phyloP scores from a whole-genome alignment of 2,113 vertebrate genomes.

The Cyprinodon variegatus region DNA sequence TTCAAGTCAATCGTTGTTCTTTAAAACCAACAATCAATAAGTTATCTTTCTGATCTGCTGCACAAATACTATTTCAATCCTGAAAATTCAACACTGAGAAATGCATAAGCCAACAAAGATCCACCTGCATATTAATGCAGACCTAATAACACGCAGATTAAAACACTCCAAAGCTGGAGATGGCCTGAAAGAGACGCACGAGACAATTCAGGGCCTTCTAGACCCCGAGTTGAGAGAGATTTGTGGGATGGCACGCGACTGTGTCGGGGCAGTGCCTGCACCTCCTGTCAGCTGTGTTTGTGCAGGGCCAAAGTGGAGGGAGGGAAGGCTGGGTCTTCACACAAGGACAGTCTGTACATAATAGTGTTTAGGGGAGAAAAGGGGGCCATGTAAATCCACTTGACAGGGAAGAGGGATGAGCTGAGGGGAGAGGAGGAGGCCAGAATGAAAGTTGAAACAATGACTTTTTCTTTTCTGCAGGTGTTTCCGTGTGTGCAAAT shows the following conservation, averaged over 20 bases:
- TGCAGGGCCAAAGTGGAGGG: constrained; percentile 51
- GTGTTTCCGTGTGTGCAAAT: constrained; percentile 56
- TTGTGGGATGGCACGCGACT: constrained; percentile 76
- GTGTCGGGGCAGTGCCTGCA: constrained; percentile 63
- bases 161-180: constrained; percentile 33
- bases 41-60: neutral
- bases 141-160: constrained; percentile 16
- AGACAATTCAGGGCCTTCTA: constrained; percentile 52
- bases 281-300: constrained; percentile 82
- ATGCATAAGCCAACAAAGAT: neutral
- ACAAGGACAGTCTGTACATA: constrained; percentile 42
- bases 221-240: constrained; percentile 66
- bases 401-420: constrained; percentile 51
- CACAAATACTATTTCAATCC: constrained; percentile 21
- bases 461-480: constrained; percentile 69
- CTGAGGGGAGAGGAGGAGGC: constrained; percentile 38
- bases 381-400: constrained; percentile 67
- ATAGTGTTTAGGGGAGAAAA: constrained; percentile 26
- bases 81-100: constrained; percentile 6
- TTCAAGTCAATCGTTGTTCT: constrained; percentile 30
- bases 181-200: constrained; percentile 46
- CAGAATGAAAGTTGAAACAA: constrained; percentile 68
- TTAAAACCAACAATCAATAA: constrained; percentile 31
- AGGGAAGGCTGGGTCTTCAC: constrained; percentile 7
- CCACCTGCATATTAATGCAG: constrained; percentile 1